Conservation (phyloP, 2,888 invertebrate species). For the Epinotia nisella region DNA sequence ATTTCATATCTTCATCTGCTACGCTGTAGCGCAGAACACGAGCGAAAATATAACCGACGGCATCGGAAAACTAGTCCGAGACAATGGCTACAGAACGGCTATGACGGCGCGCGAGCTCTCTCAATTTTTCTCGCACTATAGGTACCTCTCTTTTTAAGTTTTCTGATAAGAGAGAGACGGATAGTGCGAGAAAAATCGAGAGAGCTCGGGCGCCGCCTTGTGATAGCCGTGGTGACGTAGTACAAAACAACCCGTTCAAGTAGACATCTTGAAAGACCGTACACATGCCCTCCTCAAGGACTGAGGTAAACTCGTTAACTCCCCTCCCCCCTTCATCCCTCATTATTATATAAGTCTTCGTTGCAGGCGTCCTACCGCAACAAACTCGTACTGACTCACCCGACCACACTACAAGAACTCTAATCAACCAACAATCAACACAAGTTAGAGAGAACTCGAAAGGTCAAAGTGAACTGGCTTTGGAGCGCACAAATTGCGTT, state of each 20-base stretch:
- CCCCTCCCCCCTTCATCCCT: constrained; percentile 47
- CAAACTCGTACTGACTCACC: constrained; percentile 49
- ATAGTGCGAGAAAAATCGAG: too few relatives aligned
- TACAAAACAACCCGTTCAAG: constrained; percentile 14
- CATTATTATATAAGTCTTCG: constrained; percentile 54
- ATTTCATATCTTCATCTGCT: too few relatives aligned
- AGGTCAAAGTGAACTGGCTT: constrained; percentile 30
- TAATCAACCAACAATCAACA: not conserved
- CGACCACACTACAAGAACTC: constrained; percentile 30
- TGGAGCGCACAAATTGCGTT: not conserved
- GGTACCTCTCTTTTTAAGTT: too few relatives aligned
- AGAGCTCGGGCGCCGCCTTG: too few relatives aligned
- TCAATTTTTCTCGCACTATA: too few relatives aligned
- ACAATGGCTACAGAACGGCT: not conserved
- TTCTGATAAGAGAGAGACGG: too few relatives aligned
- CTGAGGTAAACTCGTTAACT: constrained; percentile 51
- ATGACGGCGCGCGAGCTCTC: too few relatives aligned
- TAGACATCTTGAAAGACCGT: constrained; percentile 37
- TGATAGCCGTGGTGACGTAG: too few relatives aligned
- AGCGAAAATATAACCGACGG: too few relatives aligned
- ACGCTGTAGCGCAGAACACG: too few relatives aligned
- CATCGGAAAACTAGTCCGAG: not conserved
- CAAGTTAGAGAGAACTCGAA: not conserved
- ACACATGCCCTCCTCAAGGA: constrained; percentile 50
- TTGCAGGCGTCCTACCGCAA: constrained; percentile 55